A percentile compares a stretch with the other conserved stretches of the same genome.
Evolutionary conservation across 2,888 invertebrate species (phyloP).

Genomic region (Drosophila neotestacea): DNA sequence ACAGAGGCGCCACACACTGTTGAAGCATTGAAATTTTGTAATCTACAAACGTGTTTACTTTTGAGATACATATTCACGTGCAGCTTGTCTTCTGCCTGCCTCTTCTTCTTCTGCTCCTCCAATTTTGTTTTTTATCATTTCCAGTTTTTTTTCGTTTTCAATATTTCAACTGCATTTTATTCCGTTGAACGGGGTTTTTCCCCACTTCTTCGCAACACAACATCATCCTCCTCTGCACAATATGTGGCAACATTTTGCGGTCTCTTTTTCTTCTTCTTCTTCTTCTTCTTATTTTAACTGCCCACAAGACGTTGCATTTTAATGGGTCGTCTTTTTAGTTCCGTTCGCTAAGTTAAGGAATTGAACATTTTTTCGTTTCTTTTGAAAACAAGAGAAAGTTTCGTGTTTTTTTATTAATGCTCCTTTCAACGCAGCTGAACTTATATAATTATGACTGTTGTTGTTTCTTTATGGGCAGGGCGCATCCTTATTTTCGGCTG

Average conservation of each 20-base stretch:
- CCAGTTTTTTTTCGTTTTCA: conserved; percentile 28
- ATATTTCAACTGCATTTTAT: conserved; percentile 52
- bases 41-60: conserved; percentile 58
- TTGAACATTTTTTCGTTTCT: conserved; percentile 31
- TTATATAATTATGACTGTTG: conserved; percentile 39
- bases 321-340: conserved; percentile 55
- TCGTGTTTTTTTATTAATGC: conserved; percentile 41
- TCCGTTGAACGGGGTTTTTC: conserved; percentile 47
- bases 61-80: conserved; percentile 43
- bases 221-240: conserved; percentile 9
- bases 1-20: conserved; percentile 17
- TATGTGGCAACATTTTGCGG: conserved; percentile 50
- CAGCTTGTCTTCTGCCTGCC: conserved; percentile 11
- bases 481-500: conserved; percentile 49
- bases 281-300: conserved; percentile 25
- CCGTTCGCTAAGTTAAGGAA: conserved; percentile 66
- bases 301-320: conserved; percentile 55
- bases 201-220: conserved; percentile 27
- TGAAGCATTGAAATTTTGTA: conserved; percentile 63
- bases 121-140: not conserved
- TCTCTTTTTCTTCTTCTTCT: conserved; percentile 32
- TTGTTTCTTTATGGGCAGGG: conserved; percentile 15
- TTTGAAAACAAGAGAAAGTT: conserved; percentile 61
- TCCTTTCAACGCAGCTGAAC: conserved; percentile 52
- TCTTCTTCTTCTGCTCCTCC: not conserved